These are phyloP conservation scores for Lasius platythorax DNA, from an alignment of 2,888 invertebrate species.

Conservation along the genomic window DNA sequence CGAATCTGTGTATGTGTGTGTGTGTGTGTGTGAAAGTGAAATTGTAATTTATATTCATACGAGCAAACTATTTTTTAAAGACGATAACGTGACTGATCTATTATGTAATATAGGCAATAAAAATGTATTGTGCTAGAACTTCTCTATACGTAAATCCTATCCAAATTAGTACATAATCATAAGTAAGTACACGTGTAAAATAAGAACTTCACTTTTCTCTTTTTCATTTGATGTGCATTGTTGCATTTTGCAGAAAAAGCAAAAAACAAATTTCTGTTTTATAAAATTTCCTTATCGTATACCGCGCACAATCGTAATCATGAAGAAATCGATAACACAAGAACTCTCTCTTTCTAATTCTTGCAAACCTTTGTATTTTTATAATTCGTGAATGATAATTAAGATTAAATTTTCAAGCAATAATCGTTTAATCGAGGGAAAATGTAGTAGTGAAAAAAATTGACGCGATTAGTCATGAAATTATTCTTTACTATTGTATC, in stretches of 20 bases:
- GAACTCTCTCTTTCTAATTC: too few relatives aligned
- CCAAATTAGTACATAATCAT: constrained; percentile 24
- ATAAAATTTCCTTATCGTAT: neutral
- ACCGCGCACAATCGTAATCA: neutral
- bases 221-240: neutral
- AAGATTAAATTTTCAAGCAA: neutral
- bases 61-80: constrained; percentile 54
- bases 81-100: constrained; percentile 51
- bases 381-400: neutral
- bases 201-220: neutral
- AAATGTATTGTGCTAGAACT: constrained; percentile 53
- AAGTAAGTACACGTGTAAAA: neutral
- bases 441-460: neutral
- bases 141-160: constrained; percentile 28
- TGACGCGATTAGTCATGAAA: neutral
- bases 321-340: neutral
- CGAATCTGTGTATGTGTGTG: constrained; percentile 37
- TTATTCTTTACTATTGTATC: neutral
- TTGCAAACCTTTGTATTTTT: neutral
- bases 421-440: neutral
- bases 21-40: constrained; percentile 43
- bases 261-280: neutral
- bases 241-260: neutral
- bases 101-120: constrained; percentile 56
- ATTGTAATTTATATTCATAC: constrained; percentile 55